Percentiles rank a stretch among this genome's conserved stretches.
Conservation (phyloP, 1,140 invertebrate species). For the Metopolophium dirhodum region DNA sequence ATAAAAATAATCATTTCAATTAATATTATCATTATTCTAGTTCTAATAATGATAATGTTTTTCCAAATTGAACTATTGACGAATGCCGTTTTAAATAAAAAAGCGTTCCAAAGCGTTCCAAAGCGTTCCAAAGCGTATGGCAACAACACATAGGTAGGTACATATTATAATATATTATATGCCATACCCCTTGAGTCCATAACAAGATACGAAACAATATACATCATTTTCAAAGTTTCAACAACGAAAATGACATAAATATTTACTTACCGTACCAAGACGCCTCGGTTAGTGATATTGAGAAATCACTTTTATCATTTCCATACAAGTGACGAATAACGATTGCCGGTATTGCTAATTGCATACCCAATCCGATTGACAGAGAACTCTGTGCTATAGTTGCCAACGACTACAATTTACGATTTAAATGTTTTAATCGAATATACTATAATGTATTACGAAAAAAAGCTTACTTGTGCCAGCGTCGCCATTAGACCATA, state of each 20-base stretch:
- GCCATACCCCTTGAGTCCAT: not conserved
- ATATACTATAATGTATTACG: not conserved
- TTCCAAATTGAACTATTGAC: not conserved
- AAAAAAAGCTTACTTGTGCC: not conserved
- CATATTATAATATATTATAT: not conserved
- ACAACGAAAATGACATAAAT: not conserved
- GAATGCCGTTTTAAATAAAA: not conserved
- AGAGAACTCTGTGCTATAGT: not conserved
- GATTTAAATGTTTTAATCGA: not conserved
- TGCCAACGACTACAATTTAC: not conserved
- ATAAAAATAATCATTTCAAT: not conserved
- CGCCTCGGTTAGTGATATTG: constrained; percentile 56
- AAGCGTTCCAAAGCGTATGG: not conserved
- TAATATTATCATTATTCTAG: not conserved
- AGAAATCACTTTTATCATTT: constrained; percentile 59
- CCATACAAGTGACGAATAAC: not conserved
- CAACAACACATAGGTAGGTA: not conserved
- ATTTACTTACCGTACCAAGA: constrained; percentile 56
- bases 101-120: not conserved
- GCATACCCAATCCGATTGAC: not conserved
- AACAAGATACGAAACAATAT: not conserved
- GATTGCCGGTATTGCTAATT: not conserved
- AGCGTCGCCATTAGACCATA: not conserved
- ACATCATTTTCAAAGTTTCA: not conserved
- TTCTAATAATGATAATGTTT: not conserved